Percentiles rank a stretch among this genome's conserved stretches.
Evolutionary conservation across 2,797 vertebrate species (phyloP).

Genomic region (Selene dorsalis): DNA sequence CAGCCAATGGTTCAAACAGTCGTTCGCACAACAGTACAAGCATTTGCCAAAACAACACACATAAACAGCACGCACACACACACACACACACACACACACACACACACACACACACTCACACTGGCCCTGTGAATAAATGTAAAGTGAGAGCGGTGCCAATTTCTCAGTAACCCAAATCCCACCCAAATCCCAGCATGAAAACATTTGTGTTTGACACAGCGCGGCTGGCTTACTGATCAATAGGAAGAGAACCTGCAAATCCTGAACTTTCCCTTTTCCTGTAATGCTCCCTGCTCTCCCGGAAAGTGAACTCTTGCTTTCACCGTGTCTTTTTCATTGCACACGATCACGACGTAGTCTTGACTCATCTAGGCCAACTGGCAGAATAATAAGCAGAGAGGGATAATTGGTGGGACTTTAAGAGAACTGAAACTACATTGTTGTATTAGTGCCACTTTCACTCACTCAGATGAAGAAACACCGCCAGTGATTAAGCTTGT

Average conservation of each 20-base stretch:
- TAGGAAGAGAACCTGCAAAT: constrained; percentile 28
- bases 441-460: constrained; percentile 75
- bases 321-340: constrained; percentile 1
- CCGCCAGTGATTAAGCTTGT: constrained; percentile 70
- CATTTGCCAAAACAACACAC: constrained; percentile 29
- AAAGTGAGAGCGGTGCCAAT: constrained; percentile 10
- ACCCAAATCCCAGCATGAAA: constrained; percentile 10
- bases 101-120: not conserved
- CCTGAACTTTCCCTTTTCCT: constrained; percentile 7
- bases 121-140: constrained; percentile 9
- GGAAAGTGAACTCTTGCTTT: constrained; percentile 21
- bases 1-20: constrained; percentile 52
- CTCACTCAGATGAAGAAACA: constrained; percentile 75
- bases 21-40: constrained; percentile 57
- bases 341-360: constrained; percentile 41
- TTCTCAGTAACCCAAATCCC: constrained; percentile 12
- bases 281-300: not conserved
- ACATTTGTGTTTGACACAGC: not conserved
- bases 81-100: constrained; percentile 26
- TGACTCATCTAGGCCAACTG: constrained; percentile 71
- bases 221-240: constrained; percentile 38
- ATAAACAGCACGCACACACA: constrained; percentile 29
- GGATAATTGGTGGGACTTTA: constrained; percentile 67
- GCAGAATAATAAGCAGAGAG: constrained; percentile 64
- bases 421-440: constrained; percentile 67